Evolutionary conservation across 2,888 invertebrate species (phyloP).

Genomic region (Erynnis tages): DNA sequence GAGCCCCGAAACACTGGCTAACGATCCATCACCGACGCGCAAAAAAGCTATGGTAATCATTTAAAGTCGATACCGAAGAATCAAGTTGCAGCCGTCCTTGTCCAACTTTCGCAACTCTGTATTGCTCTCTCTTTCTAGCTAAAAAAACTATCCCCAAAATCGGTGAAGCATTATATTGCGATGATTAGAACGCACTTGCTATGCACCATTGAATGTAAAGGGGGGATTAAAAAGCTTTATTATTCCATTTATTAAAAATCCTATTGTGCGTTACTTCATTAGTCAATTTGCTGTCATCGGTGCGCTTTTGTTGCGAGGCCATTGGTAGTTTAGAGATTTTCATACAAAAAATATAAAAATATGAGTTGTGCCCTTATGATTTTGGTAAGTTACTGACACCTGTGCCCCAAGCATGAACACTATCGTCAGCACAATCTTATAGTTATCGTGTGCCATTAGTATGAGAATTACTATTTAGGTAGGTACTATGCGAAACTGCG

Average conservation of each 20-base stretch:
- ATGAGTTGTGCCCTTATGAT: too few species aligned
- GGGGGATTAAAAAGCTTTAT: conserved; percentile 75
- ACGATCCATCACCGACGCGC: conserved; percentile 73
- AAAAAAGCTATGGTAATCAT: conserved; percentile 72
- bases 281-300: conserved; percentile 64
- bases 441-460: too few species aligned
- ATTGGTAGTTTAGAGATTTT: conserved; percentile 11
- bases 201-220: conserved; percentile 78
- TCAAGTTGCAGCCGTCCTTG: conserved; percentile 46
- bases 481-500: too few species aligned
- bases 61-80: conserved; percentile 79
- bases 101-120: conserved; percentile 33
- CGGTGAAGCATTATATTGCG: conserved; percentile 78
- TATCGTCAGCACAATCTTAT: too few species aligned
- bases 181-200: conserved; percentile 80
- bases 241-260: conserved; percentile 75
- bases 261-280: conserved; percentile 74
- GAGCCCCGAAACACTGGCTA: conserved; percentile 49
- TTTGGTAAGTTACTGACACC: too few species aligned
- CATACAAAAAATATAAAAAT: conserved; percentile 1
- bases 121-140: conserved; percentile 34
- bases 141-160: conserved; percentile 65
- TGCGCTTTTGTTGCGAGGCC: conserved; percentile 41
- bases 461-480: too few species aligned
- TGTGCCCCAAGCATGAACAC: too few species aligned